These are phyloP conservation scores for Lacerta viridis DNA, from an alignment of 2,797 vertebrate genomes.

Conservation along the genomic window DNA sequence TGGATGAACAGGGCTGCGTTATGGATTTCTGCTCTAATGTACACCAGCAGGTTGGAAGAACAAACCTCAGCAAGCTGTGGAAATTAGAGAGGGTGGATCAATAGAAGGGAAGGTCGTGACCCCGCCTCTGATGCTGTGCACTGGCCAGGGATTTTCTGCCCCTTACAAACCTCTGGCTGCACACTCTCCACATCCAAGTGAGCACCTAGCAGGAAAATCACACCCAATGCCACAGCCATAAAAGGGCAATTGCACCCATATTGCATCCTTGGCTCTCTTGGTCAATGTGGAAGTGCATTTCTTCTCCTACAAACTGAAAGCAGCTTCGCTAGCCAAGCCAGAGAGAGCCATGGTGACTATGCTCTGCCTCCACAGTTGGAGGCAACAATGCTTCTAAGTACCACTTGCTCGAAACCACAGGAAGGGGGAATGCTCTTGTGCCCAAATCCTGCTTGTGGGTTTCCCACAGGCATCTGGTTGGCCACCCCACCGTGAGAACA, in stretches of 20 bases:
- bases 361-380: no score
- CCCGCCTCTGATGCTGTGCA: constrained; percentile 82
- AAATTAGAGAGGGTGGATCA: constrained; percentile 97
- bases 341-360: no score
- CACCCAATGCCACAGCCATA: constrained; percentile 35
- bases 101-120: constrained; percentile 94
- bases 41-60: constrained; percentile 94
- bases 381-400: no score
- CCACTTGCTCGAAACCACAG: no score
- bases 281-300: not conserved
- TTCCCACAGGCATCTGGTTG: no score
- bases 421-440: no score
- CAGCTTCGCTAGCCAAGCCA: not conserved
- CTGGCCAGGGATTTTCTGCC: constrained; percentile 83
- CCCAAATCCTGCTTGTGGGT: no score
- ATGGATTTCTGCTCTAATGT: constrained; percentile 99
- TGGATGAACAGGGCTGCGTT: constrained; percentile 97
- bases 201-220: constrained; percentile 69
- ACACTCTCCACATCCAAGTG: constrained; percentile 77
- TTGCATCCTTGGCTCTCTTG: no score
- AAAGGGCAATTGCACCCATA: not conserved
- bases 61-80: constrained; percentile 92
- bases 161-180: constrained; percentile 79
- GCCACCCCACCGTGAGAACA: no score
- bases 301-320: not conserved